Base-by-base conservation (phyloP, 2,797 vertebrate genomes). In the Hapalemur alaotrensis region DNA sequence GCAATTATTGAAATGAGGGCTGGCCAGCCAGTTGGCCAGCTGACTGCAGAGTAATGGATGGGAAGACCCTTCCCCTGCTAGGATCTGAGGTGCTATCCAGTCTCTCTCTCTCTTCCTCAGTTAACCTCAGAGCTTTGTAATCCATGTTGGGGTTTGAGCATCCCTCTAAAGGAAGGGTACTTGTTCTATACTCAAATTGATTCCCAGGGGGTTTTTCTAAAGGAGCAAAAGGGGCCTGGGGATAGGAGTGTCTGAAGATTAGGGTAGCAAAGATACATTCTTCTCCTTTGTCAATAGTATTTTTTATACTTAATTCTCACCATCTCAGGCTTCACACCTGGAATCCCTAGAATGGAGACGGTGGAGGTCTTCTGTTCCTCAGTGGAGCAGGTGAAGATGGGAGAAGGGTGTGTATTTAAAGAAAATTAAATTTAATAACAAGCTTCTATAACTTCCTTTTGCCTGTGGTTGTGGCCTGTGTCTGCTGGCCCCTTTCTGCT, bases 361-460 rank as follows among this genome's bases (percentile, higher is more conserved):
- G 18, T 20, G 0, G 43, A 88, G 30, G 43, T 25, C 69, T 95
- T 86, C 91, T 9, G 7, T 91, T 87, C 61, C 59, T 95, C 43
- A 63, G 52, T 7, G 1, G 20, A 54, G 32, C 28, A 70, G 65
- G 35, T 67, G n/a, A 46, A 43, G 25, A 7, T 23, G 57, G 95
- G 35, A 43, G 57, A 82, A 91, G 50, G 61, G 48, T 92, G 52
- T 97, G 95, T 90, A 93, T 89, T 97, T 96, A 84, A 95, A 94
- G 92, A 61, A 48, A 23, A 98, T 96, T 92, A 97, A 97, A 70
- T 50, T 35, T 97, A 95, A 89, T 96, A 96, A 59, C 17, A 93
- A 57, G 52, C 94, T 96, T 97, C 92, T 96, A 59, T 97, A 96
- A 92, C 43, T 54, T 76, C 22, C 32, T 84, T 90, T 65, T 95